Evolutionary conservation across 2,888 invertebrate species (phyloP), one percentile per base, ranked within the genome.

Genomic region (Drosophila infuscata): DNA sequence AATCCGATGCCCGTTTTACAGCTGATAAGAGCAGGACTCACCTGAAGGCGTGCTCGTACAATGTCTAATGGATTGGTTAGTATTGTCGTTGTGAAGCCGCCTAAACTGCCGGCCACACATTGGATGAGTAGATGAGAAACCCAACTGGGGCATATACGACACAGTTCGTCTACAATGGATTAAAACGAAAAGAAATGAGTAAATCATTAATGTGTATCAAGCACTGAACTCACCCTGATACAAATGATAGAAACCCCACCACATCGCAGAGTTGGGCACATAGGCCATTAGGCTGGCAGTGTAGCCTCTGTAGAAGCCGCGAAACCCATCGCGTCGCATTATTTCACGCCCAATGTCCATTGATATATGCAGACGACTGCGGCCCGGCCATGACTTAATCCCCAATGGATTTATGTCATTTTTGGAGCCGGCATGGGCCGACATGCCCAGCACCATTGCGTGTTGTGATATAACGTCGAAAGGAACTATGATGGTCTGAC

Each of bases 391-490:
- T 7, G 96, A 92, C 72, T 95, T 95, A 66, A 98, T 94, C 29
- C 97, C 97, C 65, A 98, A 93, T 0, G 97, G 97, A 92, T 97
- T 97, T 86, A 97, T 94, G 71, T 94, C 94, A 79, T 93, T 93
- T 93, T 94, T 92, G 49, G 88, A 91, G 75, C 90, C 88, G 7
- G 88, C 81, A 74, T 92, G 91, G 66, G 92, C 85, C 17, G 90
- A 79, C 83, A 96, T 94, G 0, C 98, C 98, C 8, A 98, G 94
- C 86, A 99, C 96, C 98, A 99, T 99, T 63, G 99, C 95, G 92
- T 99, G 99, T 91, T 99, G 99, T 79, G 98, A 98, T 63, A 99
- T 95, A 53, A 99, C 97, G 93, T 99, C 99, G 91, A 99, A 97
- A 6, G 99, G 99, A 62, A 99, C 99, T 74, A 99, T 97, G 65